Conservation (phyloP, 2,113 vertebrate species). For the Cardinalis cardinalis region DNA sequence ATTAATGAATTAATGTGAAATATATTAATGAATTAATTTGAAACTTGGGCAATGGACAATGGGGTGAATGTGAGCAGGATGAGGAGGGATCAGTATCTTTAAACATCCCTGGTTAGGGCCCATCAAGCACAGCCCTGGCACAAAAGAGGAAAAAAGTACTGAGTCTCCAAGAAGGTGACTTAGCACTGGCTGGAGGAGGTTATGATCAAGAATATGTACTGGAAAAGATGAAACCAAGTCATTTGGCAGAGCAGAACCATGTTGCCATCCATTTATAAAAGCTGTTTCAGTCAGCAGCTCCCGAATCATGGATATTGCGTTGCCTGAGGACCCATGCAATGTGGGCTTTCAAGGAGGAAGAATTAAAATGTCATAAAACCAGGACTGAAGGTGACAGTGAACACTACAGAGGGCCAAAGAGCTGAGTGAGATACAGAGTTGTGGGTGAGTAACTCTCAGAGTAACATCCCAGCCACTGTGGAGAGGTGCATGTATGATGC, state of each 20-base stretch:
- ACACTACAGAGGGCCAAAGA: background rate
- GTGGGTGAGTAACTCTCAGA: background rate
- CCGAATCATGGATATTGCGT: background rate
- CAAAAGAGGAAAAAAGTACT: background rate
- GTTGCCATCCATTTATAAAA: background rate
- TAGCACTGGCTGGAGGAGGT: background rate
- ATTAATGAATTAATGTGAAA: background rate
- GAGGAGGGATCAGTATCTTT: background rate
- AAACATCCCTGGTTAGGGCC: background rate
- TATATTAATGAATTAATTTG: background rate
- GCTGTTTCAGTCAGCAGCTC: background rate
- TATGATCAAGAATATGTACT: background rate
- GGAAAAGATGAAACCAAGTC: background rate
- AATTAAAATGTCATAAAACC: background rate
- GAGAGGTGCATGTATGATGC: background rate
- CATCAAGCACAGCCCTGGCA: background rate
- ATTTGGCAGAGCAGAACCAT: background rate
- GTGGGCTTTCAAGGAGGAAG: background rate
- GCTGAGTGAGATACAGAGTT: fast-evolving
- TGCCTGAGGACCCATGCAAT: background rate
- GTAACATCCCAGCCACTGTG: background rate
- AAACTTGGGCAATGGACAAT: background rate
- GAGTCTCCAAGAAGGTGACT: background rate
- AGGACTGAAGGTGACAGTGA: background rate
- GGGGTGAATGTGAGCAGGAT: background rate